Evolutionary conservation across 2,113 vertebrate species (phyloP), one percentile per base, ranked within the genome.

Genomic region (Nesospiza acunhae): DNA sequence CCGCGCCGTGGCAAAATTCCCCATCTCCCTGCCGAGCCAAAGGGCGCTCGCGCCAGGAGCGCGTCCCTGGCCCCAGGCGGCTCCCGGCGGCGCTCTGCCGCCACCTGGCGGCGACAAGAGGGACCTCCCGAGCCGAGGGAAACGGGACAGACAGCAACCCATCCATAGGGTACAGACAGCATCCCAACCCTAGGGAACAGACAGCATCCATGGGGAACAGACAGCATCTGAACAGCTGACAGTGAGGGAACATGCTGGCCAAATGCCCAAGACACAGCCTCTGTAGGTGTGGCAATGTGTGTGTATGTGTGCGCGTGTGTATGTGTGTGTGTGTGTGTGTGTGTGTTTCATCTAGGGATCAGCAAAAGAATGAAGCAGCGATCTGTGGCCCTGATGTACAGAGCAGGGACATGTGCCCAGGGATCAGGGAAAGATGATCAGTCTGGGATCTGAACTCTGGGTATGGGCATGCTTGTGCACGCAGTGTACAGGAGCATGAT

Each of bases 31-130:
- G 12, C 66, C 11, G 5, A 46, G 7, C 1, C 5, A 0, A 3
- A 17, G 7, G 11, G 4, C 0, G 39, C 15, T 1, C 0, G 6
- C 1, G 1, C 42, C 2, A 8, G 47, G 2, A 2, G 22, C 35
- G 3, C 28, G 1, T 1, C 11, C 18, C 22, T 7, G 1, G 28
- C 9, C 11, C 6, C 16, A 2, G 13, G 15, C 26, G 12, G 67
- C 41, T 94, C 49, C 72, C 35, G 73, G 77, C 88, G 52, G 67
- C 14, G 21, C 84, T 80, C 6, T 4, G 17, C 68, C 55, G 33
- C 68, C 95, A 80, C 59, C 93, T 93, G 91, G 68, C 60, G 93
- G 85, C 44, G 3, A 31, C 24, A 11, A 2, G 17, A 16, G 80
- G 15, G 35, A 1, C 24, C 3, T 14, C n/a, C 37, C 18, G 47